Base-by-base conservation (phyloP, 2,888 invertebrate genomes). In the Luperina testacea region DNA sequence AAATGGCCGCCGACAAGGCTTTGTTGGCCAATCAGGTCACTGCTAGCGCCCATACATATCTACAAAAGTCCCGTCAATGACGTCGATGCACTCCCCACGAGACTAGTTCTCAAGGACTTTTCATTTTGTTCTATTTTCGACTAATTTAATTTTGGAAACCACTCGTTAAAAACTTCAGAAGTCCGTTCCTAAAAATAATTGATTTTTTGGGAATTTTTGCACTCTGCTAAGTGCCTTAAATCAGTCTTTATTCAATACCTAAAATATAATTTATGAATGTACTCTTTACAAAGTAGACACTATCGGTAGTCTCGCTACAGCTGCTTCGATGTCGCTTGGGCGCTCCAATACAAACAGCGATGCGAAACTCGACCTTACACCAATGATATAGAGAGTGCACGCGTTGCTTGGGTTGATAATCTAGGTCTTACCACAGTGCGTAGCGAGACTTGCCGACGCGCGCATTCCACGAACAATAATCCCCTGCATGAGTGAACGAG, bases 1-100 rank as follows among this genome's bases (percentile, higher is more conserved):
- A 97, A 97, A 97, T 97, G 97, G 97, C 97, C 97, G 97, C 97
- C 96, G 94, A 93, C 94, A 94, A 96, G 96, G 96, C 95, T 96
- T 94, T 95, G 93, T 94, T 94, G 94, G 93, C 96, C 96, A 96
- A 96, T 96, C 94, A 89, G 93, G 91, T 90, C 90, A 91, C 90
- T 90, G 92, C 92, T 93, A 90, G 92, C 92, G 90, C 91, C 92
- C 89, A 94, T 93, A 95, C 94, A 93, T 95, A 96, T 92, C 94
- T 95, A 95, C 93, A 94, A 95, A 95, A 94, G 93, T 91, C 92
- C 92, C 91, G 92, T 91, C 90, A 90, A 91, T 96, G 96, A 97
- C 97, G 97, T 96, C 94, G 91, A 86, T 90, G 94, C 92, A 96
- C 96, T 96, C 94, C 96, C 92, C 94, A 94, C 96, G 96, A 97